phyloP scores from a whole-genome alignment of 2,888 invertebrate species.

The Eupelmus urozonus region DNA sequence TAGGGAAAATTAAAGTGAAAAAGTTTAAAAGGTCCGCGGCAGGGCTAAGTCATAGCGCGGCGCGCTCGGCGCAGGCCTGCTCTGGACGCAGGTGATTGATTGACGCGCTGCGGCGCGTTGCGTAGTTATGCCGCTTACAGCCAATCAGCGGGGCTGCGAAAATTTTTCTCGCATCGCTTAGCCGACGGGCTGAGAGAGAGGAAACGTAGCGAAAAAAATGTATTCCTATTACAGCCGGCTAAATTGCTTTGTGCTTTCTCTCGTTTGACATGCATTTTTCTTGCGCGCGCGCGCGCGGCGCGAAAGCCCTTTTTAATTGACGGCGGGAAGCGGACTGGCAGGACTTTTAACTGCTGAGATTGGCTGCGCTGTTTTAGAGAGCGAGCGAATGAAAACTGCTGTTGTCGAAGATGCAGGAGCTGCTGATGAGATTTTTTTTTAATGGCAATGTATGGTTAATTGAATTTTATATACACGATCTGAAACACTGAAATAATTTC shows the following conservation, averaged over 20 bases:
- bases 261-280: conserved; percentile 44
- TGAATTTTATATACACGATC: neutral
- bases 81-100: conserved; percentile 57
- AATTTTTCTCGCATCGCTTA: conserved; percentile 42
- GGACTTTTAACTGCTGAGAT: neutral
- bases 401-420: neutral
- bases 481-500: too few species aligned
- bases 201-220: conserved; percentile 29
- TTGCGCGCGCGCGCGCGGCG: neutral
- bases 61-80: conserved; percentile 33
- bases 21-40: conserved; percentile 33
- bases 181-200: neutral
- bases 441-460: neutral
- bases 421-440: neutral
- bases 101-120: conserved; percentile 35
- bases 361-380: neutral
- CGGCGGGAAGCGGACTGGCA: neutral
- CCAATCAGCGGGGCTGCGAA: conserved; percentile 37
- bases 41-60: too few species aligned
- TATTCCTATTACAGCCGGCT: conserved; percentile 45
- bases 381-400: too few species aligned
- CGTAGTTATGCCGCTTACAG: conserved; percentile 48
- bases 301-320: conserved; percentile 40
- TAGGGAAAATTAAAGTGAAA: conserved; percentile 45
- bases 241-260: conserved; percentile 28